Percentiles rank a stretch among this genome's conserved stretches.
phyloP scores from a whole-genome alignment of 2,797 vertebrate species.

The Sylvia borin region DNA sequence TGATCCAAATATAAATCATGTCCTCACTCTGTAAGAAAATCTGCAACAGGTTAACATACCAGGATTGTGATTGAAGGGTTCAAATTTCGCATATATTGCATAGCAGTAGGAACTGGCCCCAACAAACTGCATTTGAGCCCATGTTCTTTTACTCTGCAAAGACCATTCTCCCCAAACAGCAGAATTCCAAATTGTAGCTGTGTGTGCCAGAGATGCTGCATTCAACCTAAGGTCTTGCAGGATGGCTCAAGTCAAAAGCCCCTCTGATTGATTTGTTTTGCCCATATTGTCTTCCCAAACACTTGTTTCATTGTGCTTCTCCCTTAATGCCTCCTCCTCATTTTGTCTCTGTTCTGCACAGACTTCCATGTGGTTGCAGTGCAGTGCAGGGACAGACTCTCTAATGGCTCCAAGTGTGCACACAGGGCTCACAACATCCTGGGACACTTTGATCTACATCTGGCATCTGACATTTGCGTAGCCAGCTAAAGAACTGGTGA shows the following conservation, averaged over 20 bases:
- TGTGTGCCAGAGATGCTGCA: not conserved
- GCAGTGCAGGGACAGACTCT: not conserved
- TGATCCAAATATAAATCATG: too few relatives aligned
- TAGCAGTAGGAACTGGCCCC: not conserved
- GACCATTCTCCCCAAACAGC: not conserved
- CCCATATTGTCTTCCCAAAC: not conserved
- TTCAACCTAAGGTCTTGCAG: not conserved
- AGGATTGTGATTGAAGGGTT: not conserved
- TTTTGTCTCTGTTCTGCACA: not conserved
- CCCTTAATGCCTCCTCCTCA: not conserved
- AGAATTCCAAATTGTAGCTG: not conserved
- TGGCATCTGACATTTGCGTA: not conserved
- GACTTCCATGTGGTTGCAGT: fast-evolving
- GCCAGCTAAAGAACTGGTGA: not conserved
- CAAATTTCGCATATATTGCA: not conserved
- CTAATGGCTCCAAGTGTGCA: not conserved
- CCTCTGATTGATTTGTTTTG: not conserved
- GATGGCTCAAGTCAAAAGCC: not conserved
- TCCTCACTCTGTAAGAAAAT: too few relatives aligned
- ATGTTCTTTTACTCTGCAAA: not conserved
- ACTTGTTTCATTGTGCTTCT: not conserved
- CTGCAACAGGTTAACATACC: not conserved
- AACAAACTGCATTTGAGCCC: not conserved
- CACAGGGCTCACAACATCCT: not conserved
- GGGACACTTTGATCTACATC: not conserved